Percentiles rank a stretch among this genome's conserved stretches.
These are phyloP conservation scores for Sthenelais limicola DNA, from an alignment of 2,888 invertebrate genomes.

Conservation along the genomic window DNA sequence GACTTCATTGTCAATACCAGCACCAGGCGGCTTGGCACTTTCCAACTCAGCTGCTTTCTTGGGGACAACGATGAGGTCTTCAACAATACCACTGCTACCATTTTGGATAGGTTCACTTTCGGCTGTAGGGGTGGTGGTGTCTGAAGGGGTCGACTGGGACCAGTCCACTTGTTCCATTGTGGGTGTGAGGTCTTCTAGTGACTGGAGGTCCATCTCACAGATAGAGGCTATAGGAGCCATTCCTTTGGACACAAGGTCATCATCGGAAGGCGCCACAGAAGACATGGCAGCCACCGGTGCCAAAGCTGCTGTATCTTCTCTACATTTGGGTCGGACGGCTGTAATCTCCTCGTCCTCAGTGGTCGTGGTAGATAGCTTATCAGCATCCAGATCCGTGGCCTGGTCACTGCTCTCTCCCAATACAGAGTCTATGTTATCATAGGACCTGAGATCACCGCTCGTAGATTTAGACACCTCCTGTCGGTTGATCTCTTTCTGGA, in stretches of 20 bases:
- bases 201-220: conserved; percentile 15
- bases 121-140: too few species aligned
- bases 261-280: conserved; percentile 12
- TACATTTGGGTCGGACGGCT: neutral
- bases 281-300: too few species aligned
- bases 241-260: conserved; percentile 15
- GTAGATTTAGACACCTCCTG: neutral
- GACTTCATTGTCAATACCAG: too few species aligned
- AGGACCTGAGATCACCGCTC: conserved; percentile 20
- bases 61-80: too few species aligned
- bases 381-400: conserved; percentile 5
- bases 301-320: conserved; percentile 16
- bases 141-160: too few species aligned
- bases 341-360: conserved; percentile 19
- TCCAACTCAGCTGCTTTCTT: too few species aligned
- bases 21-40: too few species aligned
- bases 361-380: neutral
- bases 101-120: too few species aligned
- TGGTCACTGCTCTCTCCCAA: conserved; percentile 20
- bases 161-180: too few species aligned
- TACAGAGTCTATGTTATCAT: conserved; percentile 22
- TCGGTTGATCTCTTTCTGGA: conserved; percentile 5
- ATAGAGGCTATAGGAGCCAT: conserved; percentile 34
- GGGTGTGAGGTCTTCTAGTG: too few species aligned
- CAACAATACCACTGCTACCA: too few species aligned